These are phyloP conservation scores for Psilopsiagon aymara DNA, from an alignment of 2,113 vertebrate genomes.

Conservation along the genomic window DNA sequence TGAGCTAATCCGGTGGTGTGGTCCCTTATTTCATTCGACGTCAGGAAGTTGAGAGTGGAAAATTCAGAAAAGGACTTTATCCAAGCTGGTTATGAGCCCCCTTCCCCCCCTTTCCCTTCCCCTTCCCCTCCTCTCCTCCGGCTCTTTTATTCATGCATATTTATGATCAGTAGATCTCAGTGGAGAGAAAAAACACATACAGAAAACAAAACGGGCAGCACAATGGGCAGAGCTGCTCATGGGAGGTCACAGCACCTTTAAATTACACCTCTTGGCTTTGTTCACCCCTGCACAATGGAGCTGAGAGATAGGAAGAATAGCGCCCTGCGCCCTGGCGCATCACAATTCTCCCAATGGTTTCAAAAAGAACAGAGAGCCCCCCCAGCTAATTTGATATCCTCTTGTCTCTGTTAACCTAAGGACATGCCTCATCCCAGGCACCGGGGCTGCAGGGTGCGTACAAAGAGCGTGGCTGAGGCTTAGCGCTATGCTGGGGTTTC, in stretches of 20 bases:
- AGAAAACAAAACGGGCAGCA: conserved; percentile 37
- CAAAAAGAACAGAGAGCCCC: conserved; percentile 43
- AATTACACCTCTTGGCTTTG: conserved; percentile 73
- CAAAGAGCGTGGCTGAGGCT: conserved; percentile 18
- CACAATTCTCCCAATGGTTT: conserved; percentile 29
- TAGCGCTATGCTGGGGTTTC: not conserved
- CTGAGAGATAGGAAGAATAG: conserved; percentile 65
- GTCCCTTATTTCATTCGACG: conserved; percentile 53
- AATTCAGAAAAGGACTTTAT: conserved; percentile 62
- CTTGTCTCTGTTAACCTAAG: conserved; percentile 45
- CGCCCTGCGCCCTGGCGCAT: not conserved
- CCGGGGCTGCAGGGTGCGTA: not conserved
- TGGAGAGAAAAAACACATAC: conserved; percentile 41
- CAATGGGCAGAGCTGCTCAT: conserved; percentile 56
- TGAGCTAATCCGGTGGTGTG: conserved; percentile 53
- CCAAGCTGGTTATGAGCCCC: conserved; percentile 62
- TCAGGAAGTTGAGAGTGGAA: conserved; percentile 35
- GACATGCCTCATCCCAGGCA: not conserved
- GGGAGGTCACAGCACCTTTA: conserved; percentile 71
- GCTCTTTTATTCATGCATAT: conserved; percentile 63
- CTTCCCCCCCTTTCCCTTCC: conserved; percentile 26
- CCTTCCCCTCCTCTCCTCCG: conserved; percentile 9
- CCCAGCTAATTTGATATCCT: conserved; percentile 35
- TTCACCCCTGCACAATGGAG: conserved; percentile 41
- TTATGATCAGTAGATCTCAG: conserved; percentile 63